These are phyloP conservation scores for Limanda limanda DNA, from an alignment of 2,113 vertebrate genomes.

Conservation along the genomic window DNA sequence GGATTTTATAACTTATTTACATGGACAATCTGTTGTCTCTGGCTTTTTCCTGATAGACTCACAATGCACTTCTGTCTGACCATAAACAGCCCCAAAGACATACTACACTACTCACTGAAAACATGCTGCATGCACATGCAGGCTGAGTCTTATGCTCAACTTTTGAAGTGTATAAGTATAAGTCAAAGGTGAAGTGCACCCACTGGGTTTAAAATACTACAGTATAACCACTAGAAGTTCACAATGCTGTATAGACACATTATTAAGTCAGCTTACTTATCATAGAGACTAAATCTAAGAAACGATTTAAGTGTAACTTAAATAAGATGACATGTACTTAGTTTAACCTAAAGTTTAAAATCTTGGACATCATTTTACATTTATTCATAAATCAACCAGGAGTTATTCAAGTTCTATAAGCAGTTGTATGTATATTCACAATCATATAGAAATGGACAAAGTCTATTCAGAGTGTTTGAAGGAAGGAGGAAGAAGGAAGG, in stretches of 20 bases:
- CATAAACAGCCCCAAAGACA: not conserved
- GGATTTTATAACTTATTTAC: constrained; percentile 37
- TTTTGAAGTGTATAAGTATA: constrained; percentile 33
- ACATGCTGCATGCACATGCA: constrained; percentile 10
- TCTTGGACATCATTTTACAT: no score
- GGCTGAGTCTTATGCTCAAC: constrained; percentile 8
- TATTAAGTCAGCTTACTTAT: no score
- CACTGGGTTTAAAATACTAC: constrained; percentile 37
- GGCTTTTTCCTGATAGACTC: constrained; percentile 9
- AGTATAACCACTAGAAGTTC: constrained; percentile 21
- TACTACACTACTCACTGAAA: not conserved
- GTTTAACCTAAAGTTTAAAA: no score
- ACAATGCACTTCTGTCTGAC: not conserved
- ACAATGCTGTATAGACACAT: not conserved
- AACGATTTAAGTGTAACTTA: no score
- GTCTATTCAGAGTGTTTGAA: no score
- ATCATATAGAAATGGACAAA: no score
- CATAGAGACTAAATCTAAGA: no score
- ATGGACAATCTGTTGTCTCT: constrained; percentile 20
- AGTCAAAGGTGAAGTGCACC: constrained; percentile 44
- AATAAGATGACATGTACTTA: no score
- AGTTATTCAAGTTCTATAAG: no score
- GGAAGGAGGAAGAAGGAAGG: no score
- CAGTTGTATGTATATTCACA: no score
- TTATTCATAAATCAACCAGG: no score